Evolutionary conservation across 2,797 vertebrate genomes (phyloP).

Genomic region (Antennarius maculatus): DNA sequence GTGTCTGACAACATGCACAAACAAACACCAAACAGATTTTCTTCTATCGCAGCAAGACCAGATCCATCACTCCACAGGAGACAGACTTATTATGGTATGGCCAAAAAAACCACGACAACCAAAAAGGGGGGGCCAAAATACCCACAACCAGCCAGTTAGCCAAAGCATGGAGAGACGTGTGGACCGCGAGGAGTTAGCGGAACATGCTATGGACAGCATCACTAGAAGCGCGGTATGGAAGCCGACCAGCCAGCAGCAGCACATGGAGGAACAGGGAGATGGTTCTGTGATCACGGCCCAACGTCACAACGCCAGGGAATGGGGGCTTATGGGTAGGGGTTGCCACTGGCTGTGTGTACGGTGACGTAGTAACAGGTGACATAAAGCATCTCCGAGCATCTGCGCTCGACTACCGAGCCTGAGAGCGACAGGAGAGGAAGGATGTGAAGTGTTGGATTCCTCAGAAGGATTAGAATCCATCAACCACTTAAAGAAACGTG

Average conservation of each 20-base stretch:
- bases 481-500: no score
- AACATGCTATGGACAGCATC: slow-evolving; percentile 59
- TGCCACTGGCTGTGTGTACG: slow-evolving; percentile 37
- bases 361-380: no score
- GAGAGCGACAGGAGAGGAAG: not conserved
- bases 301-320: slow-evolving; percentile 16
- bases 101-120: slow-evolving; percentile 1
- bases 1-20: slow-evolving; percentile 45
- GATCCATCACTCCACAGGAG: slow-evolving; percentile 21
- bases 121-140: slow-evolving; percentile 4
- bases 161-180: slow-evolving; percentile 58
- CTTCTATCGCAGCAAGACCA: slow-evolving; percentile 29
- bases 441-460: no score
- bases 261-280: slow-evolving; percentile 44
- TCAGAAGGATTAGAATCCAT: not conserved
- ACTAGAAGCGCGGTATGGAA: slow-evolving; percentile 50
- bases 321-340: slow-evolving; percentile 46
- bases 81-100: slow-evolving; percentile 10
- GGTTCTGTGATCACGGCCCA: slow-evolving; percentile 38
- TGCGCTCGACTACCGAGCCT: not conserved
- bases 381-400: no score
- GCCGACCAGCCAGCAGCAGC: slow-evolving; percentile 42
- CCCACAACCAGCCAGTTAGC: slow-evolving; percentile 35
- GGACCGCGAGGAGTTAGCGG: slow-evolving; percentile 34
- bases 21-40: not conserved